Percentiles rank a stretch among this genome's conserved stretches.
These are phyloP conservation scores for Thecophora atra DNA, from an alignment of 2,888 invertebrate genomes.

Conservation along the genomic window DNA sequence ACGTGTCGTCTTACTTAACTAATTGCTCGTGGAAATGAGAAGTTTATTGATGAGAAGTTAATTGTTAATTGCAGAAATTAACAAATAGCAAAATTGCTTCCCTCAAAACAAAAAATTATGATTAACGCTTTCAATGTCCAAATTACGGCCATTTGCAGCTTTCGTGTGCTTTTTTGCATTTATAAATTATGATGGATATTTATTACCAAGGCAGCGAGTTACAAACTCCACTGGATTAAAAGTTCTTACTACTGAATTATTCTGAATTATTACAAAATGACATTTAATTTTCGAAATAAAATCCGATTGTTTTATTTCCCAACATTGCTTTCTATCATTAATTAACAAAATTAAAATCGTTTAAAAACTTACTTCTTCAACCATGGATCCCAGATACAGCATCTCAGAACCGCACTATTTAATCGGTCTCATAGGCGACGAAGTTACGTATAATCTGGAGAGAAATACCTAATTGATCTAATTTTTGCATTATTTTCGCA, in stretches of 20 bases:
- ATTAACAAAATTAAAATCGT: not conserved
- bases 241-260: not conserved
- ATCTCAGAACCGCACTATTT: conserved; percentile 2
- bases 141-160: no score
- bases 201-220: not conserved
- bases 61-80: no score
- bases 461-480: not conserved
- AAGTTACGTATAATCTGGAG: not conserved
- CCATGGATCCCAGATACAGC: not conserved
- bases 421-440: conserved; percentile 30
- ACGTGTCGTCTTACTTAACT: not conserved
- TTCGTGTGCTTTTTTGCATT: no score
- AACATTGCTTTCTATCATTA: not conserved
- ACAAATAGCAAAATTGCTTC: no score
- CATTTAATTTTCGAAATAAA: not conserved
- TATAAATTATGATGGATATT: no score
- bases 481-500: not conserved
- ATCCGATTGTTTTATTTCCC: not conserved
- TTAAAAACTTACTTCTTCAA: not conserved
- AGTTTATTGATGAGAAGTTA: no score
- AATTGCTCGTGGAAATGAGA: no score
- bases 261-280: not conserved
- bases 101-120: no score
- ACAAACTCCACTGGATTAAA: not conserved
- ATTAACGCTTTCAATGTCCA: no score